Conservation (phyloP, 2,888 invertebrate genomes). For the Parochlus steinenii region DNA sequence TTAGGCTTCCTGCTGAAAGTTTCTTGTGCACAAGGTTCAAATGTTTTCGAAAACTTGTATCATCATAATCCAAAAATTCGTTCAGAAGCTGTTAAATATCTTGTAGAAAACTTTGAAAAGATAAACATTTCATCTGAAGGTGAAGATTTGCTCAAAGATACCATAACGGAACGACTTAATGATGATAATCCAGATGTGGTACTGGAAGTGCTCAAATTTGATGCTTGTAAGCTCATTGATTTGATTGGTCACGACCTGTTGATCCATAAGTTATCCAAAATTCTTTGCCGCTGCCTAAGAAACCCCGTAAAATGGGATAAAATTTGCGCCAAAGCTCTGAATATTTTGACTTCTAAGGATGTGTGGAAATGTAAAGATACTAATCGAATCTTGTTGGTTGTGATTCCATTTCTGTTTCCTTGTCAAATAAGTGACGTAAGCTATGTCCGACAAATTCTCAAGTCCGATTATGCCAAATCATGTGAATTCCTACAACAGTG, state of each 20-base stretch:
- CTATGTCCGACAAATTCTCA: slow-evolving; percentile 29
- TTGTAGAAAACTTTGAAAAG: slow-evolving; percentile 36
- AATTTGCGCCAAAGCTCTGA: slow-evolving; percentile 29
- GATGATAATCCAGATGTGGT: slow-evolving; percentile 52
- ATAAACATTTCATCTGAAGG: slow-evolving; percentile 33
- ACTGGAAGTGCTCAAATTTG: slow-evolving; percentile 33
- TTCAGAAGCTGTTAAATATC: slow-evolving; percentile 44
- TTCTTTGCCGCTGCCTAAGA: slow-evolving; percentile 32
- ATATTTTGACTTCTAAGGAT: slow-evolving; percentile 32
- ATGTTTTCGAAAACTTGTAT: slow-evolving; percentile 52
- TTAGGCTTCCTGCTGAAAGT: slow-evolving; percentile 37
- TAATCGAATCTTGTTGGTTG: slow-evolving; percentile 34
- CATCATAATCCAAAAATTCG: slow-evolving; percentile 51
- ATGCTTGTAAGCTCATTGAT: slow-evolving; percentile 25
- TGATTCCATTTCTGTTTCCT: slow-evolving; percentile 47
- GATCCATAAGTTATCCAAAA: slow-evolving; percentile 32
- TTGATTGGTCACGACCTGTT: slow-evolving; percentile 32
- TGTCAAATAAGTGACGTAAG: slow-evolving; percentile 24
- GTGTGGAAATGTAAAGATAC: slow-evolving; percentile 34
- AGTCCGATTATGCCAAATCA: not conserved
- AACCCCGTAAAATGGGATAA: slow-evolving; percentile 27
- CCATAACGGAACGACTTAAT: slow-evolving; percentile 44
- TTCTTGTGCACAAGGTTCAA: slow-evolving; percentile 34
- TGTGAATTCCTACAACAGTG: not conserved
- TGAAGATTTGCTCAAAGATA: slow-evolving; percentile 42